These are phyloP conservation scores for Brachionichthys hirsutus DNA, from an alignment of 2,113 vertebrate genomes.

Conservation along the genomic window DNA sequence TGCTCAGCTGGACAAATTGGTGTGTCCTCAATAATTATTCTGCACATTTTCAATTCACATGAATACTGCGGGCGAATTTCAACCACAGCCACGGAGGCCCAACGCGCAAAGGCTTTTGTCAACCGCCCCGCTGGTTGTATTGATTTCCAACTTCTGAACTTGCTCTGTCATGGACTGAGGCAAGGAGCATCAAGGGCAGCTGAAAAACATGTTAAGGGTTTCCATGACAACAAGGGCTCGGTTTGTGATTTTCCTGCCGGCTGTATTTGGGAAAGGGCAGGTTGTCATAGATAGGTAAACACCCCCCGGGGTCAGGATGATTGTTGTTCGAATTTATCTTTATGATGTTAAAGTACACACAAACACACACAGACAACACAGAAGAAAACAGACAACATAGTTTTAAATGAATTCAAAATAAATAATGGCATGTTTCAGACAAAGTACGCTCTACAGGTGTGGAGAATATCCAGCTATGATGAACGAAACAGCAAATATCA, in stretches of 20 bases:
- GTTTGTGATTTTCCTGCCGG: slow-evolving; percentile 8
- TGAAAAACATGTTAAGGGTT: slow-evolving; percentile 38
- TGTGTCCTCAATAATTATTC: slow-evolving; percentile 44
- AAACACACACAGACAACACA: no score
- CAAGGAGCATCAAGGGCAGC: slow-evolving; percentile 40
- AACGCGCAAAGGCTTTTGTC: no score
- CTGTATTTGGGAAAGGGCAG: no score
- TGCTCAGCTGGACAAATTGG: slow-evolving; percentile 27
- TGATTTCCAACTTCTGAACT: slow-evolving; percentile 45
- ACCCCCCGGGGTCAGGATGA: slow-evolving; percentile 15
- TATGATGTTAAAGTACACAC: no score
- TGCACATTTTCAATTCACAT: slow-evolving; percentile 53
- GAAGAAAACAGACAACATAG: no score
- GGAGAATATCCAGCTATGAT: no score
- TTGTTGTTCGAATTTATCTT: slow-evolving; percentile 9
- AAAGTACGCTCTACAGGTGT: no score
- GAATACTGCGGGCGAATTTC: slow-evolving; percentile 41
- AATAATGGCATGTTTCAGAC: no score
- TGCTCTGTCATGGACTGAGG: slow-evolving; percentile 43
- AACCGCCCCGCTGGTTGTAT: no score
- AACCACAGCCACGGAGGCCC: slow-evolving; percentile 12
- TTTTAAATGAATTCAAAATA: no score
- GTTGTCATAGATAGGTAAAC: neutral
- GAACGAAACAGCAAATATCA: no score
- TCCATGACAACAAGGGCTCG: slow-evolving; percentile 46